Percentiles rank a stretch among this genome's conserved stretches.
Evolutionary conservation across 2,888 invertebrate species (phyloP).

Genomic region (Sminthurinus aureus): DNA sequence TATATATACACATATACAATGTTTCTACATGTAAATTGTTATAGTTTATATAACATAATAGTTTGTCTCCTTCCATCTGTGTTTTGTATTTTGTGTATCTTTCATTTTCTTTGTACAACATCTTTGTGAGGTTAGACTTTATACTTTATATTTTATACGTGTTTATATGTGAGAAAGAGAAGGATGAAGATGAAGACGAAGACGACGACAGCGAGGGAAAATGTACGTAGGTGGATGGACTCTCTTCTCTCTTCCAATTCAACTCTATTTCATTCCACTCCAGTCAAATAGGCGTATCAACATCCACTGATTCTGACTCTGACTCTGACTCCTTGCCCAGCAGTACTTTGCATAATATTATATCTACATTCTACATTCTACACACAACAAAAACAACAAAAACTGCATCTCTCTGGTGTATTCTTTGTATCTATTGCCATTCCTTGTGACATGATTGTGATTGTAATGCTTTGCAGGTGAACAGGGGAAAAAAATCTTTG

Average conservation of each 20-base stretch:
- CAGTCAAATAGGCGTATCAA: slow-evolving; percentile 25
- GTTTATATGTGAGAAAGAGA: not conserved
- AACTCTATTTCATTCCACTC: not conserved
- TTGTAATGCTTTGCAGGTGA: too few relatives aligned
- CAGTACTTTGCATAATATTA: slow-evolving; percentile 13
- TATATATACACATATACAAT: too few relatives aligned
- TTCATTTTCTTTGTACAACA: not conserved
- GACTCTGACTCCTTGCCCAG: not conserved
- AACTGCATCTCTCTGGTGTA: not conserved
- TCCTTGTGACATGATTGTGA: too few relatives aligned
- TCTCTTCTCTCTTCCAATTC: too few relatives aligned
- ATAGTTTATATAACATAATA: too few relatives aligned
- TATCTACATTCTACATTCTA: not conserved
- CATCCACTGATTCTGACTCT: slow-evolving; percentile 5
- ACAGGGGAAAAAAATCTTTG: too few relatives aligned
- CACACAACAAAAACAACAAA: not conserved
- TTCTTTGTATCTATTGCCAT: not conserved
- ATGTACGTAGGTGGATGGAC: slow-evolving; percentile 21
- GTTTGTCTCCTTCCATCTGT: too few relatives aligned
- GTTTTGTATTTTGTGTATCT: too few relatives aligned
- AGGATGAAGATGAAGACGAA: not conserved
- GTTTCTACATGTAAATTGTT: too few relatives aligned
- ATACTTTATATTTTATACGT: not conserved
- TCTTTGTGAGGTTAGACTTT: too few relatives aligned
- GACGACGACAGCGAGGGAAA: not conserved